A percentile compares a stretch with the other conserved stretches of the same genome.
Evolutionary conservation across 2,888 invertebrate species (phyloP).

Genomic region (Dolichomitus sp.): DNA sequence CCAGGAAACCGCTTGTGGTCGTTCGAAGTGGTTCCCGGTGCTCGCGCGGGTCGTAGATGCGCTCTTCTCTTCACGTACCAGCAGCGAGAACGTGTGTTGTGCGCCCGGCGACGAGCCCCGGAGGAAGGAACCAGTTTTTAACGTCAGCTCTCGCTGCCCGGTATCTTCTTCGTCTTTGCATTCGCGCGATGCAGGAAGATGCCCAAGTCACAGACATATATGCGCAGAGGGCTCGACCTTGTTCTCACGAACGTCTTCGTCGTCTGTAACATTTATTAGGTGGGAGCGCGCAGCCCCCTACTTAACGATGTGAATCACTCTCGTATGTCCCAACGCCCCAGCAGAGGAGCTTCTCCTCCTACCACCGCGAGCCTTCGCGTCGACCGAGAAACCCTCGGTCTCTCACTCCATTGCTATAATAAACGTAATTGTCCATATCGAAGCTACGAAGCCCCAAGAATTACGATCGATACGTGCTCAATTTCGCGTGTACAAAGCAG

Average conservation of each 20-base stretch:
- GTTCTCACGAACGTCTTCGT: slow-evolving; percentile 67
- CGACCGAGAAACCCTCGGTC: slow-evolving; percentile 4
- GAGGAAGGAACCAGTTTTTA: slow-evolving; percentile 79
- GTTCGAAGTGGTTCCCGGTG: slow-evolving; percentile 45
- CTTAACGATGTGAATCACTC: slow-evolving; percentile 61
- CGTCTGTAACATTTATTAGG: slow-evolving; percentile 59
- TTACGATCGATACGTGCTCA: slow-evolving; percentile 55
- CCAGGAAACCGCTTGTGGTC: slow-evolving; percentile 64
- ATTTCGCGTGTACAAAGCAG: slow-evolving; percentile 30
- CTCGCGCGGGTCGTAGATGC: slow-evolving; percentile 26
- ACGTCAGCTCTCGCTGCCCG: slow-evolving; percentile 68
- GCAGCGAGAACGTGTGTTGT: slow-evolving; percentile 31
- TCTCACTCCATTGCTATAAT: slow-evolving; percentile 5
- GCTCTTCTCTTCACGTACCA: slow-evolving; percentile 37
- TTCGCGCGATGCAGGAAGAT: slow-evolving; percentile 62
- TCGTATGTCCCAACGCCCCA: slow-evolving; percentile 49
- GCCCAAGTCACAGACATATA: slow-evolving; percentile 49
- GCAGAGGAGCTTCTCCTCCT: slow-evolving; percentile 16
- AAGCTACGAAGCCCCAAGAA: slow-evolving; percentile 27
- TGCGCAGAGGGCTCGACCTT: slow-evolving; percentile 63
- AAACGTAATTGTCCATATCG: slow-evolving; percentile 23
- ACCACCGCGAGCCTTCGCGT: not conserved
- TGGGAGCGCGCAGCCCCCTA: slow-evolving; percentile 61
- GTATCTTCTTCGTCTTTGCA: slow-evolving; percentile 61
- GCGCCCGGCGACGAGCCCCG: slow-evolving; percentile 34